phyloP scores from a whole-genome alignment of 2,113 vertebrate species.

The Carassius carassius region DNA sequence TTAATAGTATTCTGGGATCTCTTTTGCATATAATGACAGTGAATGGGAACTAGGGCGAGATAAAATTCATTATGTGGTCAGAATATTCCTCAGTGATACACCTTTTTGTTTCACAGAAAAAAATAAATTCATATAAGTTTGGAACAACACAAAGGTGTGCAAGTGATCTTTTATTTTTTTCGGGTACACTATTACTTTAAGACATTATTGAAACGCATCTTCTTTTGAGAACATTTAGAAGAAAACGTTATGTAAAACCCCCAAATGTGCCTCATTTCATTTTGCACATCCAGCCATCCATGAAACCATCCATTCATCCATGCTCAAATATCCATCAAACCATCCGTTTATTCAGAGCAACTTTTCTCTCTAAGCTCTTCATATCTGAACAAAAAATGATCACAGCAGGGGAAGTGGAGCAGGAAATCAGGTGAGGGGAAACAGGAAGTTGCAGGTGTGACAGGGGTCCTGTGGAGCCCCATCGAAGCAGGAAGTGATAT shows the following conservation, averaged over 20 bases:
- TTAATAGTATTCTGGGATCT: no score
- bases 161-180: no score
- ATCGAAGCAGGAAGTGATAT: slow-evolving; percentile 46
- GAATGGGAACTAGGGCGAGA: no score
- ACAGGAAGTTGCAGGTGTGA: slow-evolving; percentile 57
- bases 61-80: no score
- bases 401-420: neutral
- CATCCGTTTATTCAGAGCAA: neutral
- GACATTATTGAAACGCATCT: neutral
- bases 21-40: no score
- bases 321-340: neutral
- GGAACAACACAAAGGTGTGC: neutral
- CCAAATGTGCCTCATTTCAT: neutral
- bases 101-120: neutral
- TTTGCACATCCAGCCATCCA: neutral
- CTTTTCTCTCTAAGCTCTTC: neutral
- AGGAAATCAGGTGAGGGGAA: slow-evolving; percentile 42
- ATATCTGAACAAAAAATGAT: neutral
- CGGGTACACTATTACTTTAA: neutral
- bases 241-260: neutral
- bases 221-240: neutral
- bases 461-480: slow-evolving; percentile 43
- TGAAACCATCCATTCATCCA: slow-evolving; percentile 6
- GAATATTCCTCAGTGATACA: neutral
- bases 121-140: neutral